Evolutionary conservation across 2,113 vertebrate species (phyloP), one percentile per base, ranked within the genome.

Genomic region (Cinclus mexicanus): DNA sequence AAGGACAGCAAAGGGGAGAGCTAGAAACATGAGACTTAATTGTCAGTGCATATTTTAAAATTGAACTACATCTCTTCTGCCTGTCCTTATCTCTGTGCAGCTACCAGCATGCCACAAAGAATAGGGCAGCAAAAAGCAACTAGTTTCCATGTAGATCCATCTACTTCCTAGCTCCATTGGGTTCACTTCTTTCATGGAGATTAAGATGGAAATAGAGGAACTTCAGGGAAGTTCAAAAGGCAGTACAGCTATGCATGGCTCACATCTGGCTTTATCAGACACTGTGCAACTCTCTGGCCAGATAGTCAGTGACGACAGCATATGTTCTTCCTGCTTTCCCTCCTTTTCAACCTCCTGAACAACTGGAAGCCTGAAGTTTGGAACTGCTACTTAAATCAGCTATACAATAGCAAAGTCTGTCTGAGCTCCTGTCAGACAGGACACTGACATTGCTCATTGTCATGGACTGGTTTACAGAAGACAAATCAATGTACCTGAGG

Each of bases 231-330:
- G 10, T 35, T 70, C 42, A 56, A 14, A 63, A 50, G 24, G 17
- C 26, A 57, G 25, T 4, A 42, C 9, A 70, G 46, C 10, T 70
- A 42, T 15, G 14, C 3, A 16, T n/a, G 15, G 31, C 10, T 65
- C 13, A 39, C 18, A 9, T 41, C 28, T 11, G 41, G 10, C 26
- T 83, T 67, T 22, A 44, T 8, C 9, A 49, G 28, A 44, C 10
- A 25, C 41, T 42, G 46, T 19, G 31, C 25, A 85, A 67, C 35
- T 28, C 29, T n/a, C 25, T 18, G 4, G 46, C 41, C 13, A 72
- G 28, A 61, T 2, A 22, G 15, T 5, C 2, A 0, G 13, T 49
- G 77, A 64, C 2, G 33, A 88, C 14, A 25, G 8, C 10, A 5
- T 3, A 14, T 50, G 52, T 59, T 64, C 33, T 49, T 68, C 47